phyloP scores from a whole-genome alignment of 2,113 vertebrate species.

The Pelusios castaneus region DNA sequence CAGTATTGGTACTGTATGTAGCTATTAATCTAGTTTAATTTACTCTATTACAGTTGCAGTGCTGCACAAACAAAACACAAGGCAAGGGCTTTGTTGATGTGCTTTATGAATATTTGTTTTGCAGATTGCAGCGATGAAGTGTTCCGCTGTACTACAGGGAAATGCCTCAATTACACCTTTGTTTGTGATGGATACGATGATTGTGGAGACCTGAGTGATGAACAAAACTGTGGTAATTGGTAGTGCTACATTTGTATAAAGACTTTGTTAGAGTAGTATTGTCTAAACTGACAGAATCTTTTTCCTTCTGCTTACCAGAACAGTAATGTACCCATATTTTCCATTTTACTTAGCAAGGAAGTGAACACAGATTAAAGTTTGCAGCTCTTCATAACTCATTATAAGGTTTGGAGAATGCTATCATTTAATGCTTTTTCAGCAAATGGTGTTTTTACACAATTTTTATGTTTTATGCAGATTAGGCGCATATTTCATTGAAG shows the following conservation, averaged over 20 bases:
- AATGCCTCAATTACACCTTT: conserved; percentile 84
- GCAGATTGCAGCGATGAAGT: conserved; percentile 84
- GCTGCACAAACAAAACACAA: not conserved
- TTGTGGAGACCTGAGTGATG: conserved; percentile 96
- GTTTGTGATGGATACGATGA: conserved; percentile 96
- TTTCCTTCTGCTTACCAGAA: not conserved
- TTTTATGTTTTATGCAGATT: not conserved
- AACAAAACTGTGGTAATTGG: conserved; percentile 89
- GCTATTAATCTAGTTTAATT: not conserved
- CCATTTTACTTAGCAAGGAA: not conserved
- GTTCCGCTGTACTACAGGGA: conserved; percentile 89
- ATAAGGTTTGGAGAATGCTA: not conserved
- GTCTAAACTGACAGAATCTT: not conserved
- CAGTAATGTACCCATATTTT: not conserved
- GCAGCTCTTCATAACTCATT: not conserved
- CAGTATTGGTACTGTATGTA: not conserved
- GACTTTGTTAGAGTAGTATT: not conserved
- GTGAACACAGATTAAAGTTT: not conserved
- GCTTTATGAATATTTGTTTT: conserved; percentile 24
- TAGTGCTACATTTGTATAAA: not conserved
- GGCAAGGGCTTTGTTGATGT: not conserved
- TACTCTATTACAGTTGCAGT: not conserved
- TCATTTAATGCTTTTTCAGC: not conserved
- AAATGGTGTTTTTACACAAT: not conserved
- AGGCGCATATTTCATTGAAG: not conserved